Evolutionary conservation across 2,888 invertebrate genomes (phyloP).

Genomic region (Lottia gigantea): DNA sequence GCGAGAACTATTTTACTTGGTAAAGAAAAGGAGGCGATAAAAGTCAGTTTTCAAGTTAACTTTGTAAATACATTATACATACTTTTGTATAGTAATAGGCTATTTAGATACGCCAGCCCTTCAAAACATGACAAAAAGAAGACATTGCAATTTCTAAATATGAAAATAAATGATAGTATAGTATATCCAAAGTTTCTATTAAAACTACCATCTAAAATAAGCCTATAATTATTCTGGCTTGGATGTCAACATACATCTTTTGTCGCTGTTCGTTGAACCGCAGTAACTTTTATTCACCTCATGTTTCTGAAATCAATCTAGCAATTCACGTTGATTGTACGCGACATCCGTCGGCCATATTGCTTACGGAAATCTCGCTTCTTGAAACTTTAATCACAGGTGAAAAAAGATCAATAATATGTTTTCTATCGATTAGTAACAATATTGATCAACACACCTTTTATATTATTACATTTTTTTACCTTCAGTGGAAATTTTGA

Average conservation of each 20-base stretch:
- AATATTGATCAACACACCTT: slow-evolving; percentile 4
- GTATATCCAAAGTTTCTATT: slow-evolving; percentile 2
- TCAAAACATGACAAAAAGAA: slow-evolving; percentile 5
- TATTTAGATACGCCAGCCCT: slow-evolving; percentile 5
- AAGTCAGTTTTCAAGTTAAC: slow-evolving; percentile 6
- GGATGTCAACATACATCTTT: neutral
- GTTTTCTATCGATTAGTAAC: slow-evolving; percentile 1
- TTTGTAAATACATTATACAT: slow-evolving; percentile 6
- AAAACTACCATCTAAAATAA: slow-evolving; percentile 8
- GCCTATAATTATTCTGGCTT: slow-evolving; percentile 4
- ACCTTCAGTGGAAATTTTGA: too few relatives aligned
- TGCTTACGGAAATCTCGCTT: slow-evolving; percentile 7
- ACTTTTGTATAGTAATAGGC: slow-evolving; percentile 7
- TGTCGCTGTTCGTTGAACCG: slow-evolving; percentile 3
- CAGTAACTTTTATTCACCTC: slow-evolving; percentile 7
- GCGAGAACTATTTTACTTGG: neutral
- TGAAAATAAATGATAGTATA: slow-evolving; percentile 8
- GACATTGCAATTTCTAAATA: slow-evolving; percentile 2
- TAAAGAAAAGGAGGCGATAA: slow-evolving; percentile 7
- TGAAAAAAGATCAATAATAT: too few relatives aligned
- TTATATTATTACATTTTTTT: too few relatives aligned
- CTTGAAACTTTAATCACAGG: slow-evolving; percentile 5
- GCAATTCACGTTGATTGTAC: neutral
- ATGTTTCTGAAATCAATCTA: slow-evolving; percentile 8
- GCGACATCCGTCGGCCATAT: slow-evolving; percentile 5